Percentiles rank a stretch among this genome's conserved stretches.
phyloP scores from a whole-genome alignment of 2,888 invertebrate species.

The Sycophila texana region DNA sequence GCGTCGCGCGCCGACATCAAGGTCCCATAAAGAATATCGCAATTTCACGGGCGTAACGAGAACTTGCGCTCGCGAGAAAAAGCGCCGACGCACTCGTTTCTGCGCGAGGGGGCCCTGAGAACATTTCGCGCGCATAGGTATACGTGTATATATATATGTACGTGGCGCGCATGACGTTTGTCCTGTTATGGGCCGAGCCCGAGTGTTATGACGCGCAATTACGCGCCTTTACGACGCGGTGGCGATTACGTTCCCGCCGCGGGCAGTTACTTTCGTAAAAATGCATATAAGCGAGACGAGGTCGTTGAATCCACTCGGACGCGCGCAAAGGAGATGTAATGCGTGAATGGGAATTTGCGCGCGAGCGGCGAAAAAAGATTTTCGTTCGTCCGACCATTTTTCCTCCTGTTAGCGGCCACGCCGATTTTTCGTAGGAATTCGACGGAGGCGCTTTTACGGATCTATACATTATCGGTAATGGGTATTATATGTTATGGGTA shows the following conservation, averaged over 20 bases:
- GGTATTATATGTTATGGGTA: too few species aligned
- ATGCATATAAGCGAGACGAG: too few species aligned
- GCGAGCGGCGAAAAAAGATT: too few species aligned
- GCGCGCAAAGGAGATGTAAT: neutral
- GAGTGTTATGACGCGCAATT: slow-evolving; percentile 43
- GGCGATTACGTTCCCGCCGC: slow-evolving; percentile 32
- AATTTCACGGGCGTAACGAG: slow-evolving; percentile 4
- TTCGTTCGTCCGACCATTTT: too few species aligned
- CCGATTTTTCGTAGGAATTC: too few species aligned
- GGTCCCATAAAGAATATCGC: slow-evolving; percentile 12
- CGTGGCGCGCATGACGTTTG: slow-evolving; percentile 17
- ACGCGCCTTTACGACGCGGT: slow-evolving; percentile 31
- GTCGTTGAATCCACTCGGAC: neutral
- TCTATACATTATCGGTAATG: too few species aligned
- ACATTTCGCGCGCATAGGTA: neutral
- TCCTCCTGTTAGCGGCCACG: too few species aligned
- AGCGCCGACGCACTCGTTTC: neutral
- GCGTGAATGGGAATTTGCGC: too few species aligned
- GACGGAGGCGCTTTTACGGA: too few species aligned
- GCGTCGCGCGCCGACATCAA: neutral
- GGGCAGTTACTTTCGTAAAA: slow-evolving; percentile 5
- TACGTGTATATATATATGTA: neutral
- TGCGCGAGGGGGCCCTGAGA: neutral
- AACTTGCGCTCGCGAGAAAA: neutral
- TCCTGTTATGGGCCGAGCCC: slow-evolving; percentile 39